Evolutionary conservation across 2,888 invertebrate genomes (phyloP), one percentile per base, ranked within the genome.

Genomic region (Schizaphis graminum): DNA sequence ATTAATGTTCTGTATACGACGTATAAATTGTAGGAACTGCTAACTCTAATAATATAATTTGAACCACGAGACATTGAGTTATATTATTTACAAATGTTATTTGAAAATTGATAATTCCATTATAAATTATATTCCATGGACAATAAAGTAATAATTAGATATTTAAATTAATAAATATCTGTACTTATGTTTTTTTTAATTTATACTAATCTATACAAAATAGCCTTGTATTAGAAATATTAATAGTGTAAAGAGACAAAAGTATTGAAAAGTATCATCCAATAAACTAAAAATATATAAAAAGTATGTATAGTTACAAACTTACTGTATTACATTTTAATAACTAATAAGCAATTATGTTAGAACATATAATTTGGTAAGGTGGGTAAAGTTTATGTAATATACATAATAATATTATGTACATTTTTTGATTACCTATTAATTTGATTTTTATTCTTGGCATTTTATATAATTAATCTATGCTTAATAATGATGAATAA

Each of bases 1-100:
- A 85, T 57, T 93, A 93, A 93, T 93, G 89, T 89, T 41, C 35
- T 1, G 56, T 89, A 85, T 57, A 85, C 87, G 56, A 85, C 47
- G n/a, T 53, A 89, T 89, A 89, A 35, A 93, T 85, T 28, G 93
- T 57, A 85, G 10, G 13, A 56, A 56, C n/a, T 21, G 57, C 7
- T 3, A 85, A 57, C 11, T 57, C 57, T 4, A 85, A 47, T 93
- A 61, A 90, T 67, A 67, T 84, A 26, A 89, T 85, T 93, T 56
- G 85, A 85, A 93, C 41, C 84, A 47, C 11, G 35, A 57, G 49
- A 44, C 28, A 77, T 67, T 77, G 28, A 88, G 77, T 53, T 88
- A 92, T 56, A 49, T 67, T n/a, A 90, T 77, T 49, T 86, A 47
- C 49, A n/a, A 21, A 53, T 88, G 35, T 35, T 35, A 56, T 53